Conservation (phyloP, 2,888 invertebrate species). For the Salticus scenicus region DNA sequence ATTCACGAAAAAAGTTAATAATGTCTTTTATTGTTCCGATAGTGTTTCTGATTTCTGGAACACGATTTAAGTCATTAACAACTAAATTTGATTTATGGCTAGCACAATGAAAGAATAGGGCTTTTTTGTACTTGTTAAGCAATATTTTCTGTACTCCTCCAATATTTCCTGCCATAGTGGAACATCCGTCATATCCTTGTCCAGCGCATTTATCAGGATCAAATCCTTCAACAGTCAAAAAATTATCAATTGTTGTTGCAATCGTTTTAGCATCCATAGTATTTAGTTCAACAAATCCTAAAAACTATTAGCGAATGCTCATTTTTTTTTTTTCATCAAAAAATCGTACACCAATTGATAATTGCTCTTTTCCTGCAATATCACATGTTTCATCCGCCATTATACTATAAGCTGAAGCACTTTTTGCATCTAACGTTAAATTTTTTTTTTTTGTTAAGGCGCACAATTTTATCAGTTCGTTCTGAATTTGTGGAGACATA, state of each 20-base stretch:
- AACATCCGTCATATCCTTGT: neutral
- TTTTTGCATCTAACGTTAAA: neutral
- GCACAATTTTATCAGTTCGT: neutral
- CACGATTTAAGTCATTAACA: neutral
- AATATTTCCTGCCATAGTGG: neutral
- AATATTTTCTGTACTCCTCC: neutral
- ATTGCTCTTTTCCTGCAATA: neutral
- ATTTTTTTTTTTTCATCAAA: neutral
- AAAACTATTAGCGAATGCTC: neutral
- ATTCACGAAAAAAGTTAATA: constrained; percentile 1
- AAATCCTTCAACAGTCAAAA: neutral
- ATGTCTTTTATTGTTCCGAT: neutral
- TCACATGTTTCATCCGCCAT: neutral
- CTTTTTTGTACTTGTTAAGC: neutral
- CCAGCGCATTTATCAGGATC: neutral
- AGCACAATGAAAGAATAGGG: neutral
- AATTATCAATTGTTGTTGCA: neutral
- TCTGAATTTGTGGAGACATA: neutral
- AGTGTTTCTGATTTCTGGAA: neutral
- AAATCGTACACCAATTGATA: neutral
- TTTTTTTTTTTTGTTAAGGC: neutral
- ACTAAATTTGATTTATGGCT: neutral
- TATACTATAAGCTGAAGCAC: neutral
- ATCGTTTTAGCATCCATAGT: neutral
- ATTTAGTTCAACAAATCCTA: neutral